A percentile compares a stretch with the other conserved stretches of the same genome.
These are phyloP conservation scores for Crepidodera aurea DNA, from an alignment of 2,888 invertebrate genomes.

Conservation along the genomic window DNA sequence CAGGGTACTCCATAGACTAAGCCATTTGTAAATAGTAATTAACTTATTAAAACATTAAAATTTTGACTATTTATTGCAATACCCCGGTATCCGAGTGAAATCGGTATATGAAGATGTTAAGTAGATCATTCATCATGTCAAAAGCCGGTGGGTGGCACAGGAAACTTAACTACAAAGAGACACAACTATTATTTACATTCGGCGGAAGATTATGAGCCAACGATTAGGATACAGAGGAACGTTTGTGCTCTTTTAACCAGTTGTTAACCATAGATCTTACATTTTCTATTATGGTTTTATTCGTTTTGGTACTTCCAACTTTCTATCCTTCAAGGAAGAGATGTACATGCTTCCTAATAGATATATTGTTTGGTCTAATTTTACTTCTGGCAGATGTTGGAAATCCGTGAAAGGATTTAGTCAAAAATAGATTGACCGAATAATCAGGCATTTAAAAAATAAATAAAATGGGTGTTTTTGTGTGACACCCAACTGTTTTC, in stretches of 20 bases:
- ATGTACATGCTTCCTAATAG: not conserved
- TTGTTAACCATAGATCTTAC: constrained; percentile 44
- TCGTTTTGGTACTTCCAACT: constrained; percentile 23
- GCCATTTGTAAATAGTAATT: too few relatives aligned
- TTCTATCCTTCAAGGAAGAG: constrained; percentile 1
- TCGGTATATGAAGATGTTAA: constrained; percentile 48
- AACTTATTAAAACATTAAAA: too few relatives aligned
- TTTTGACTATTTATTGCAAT: too few relatives aligned
- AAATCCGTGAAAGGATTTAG: not conserved
- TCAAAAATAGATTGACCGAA: not conserved
- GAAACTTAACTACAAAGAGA: constrained; percentile 53
- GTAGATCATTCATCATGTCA: constrained; percentile 59
- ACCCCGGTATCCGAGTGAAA: constrained; percentile 27
- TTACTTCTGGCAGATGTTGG: not conserved
- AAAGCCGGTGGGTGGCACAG: constrained; percentile 58
- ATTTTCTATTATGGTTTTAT: constrained; percentile 30
- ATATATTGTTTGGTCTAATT: constrained; percentile 9
- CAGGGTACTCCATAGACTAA: too few relatives aligned
- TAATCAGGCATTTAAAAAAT: too few relatives aligned
- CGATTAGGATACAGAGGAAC: constrained; percentile 37
- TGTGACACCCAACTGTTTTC: too few relatives aligned
- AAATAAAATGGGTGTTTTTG: too few relatives aligned
- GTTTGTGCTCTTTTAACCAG: constrained; percentile 43
- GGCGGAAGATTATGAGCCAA: constrained; percentile 43
- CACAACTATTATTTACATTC: constrained; percentile 48